phyloP scores from a whole-genome alignment of 64 coral and sea anemone species.

The Montipora sp. region DNA sequence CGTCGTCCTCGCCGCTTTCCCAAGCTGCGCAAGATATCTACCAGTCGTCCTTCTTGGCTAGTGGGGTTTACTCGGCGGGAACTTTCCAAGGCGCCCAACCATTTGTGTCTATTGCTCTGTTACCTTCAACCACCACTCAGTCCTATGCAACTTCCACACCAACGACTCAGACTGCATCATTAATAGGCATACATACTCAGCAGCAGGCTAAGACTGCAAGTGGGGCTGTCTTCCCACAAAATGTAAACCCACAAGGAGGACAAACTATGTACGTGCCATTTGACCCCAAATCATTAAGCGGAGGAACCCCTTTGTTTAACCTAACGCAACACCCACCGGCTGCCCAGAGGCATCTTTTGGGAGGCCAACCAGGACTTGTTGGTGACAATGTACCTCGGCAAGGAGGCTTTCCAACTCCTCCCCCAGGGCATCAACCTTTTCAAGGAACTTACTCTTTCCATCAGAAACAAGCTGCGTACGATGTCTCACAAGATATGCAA shows the following conservation, averaged over 20 bases:
- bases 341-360: conserved; percentile 71
- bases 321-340: conserved; percentile 70
- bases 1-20: conserved; percentile 80
- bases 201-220: conserved; percentile 77
- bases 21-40: conserved; percentile 80
- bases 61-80: conserved; percentile 75
- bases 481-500: conserved; percentile 55
- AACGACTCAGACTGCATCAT: conserved; percentile 73
- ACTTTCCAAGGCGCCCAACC: conserved; percentile 76
- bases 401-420: conserved; percentile 14
- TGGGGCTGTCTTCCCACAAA: conserved; percentile 73
- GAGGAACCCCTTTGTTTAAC: conserved; percentile 66
- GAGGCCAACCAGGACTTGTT: conserved; percentile 42
- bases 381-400: conserved; percentile 53
- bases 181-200: conserved; percentile 75
- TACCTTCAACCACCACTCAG: conserved; percentile 77
- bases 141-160: conserved; percentile 73
- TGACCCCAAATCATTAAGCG: conserved; percentile 70
- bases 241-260: conserved; percentile 51
- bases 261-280: conserved; percentile 90
- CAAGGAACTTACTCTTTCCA: conserved; percentile 67
- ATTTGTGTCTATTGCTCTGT: conserved; percentile 71
- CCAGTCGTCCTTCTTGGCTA: conserved; percentile 61
- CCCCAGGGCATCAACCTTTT: conserved; percentile 63
- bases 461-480: conserved; percentile 65